Evolutionary conservation across 2,113 vertebrate genomes (phyloP), one percentile per base, ranked within the genome.

Genomic region (Harpagus bidentatus): DNA sequence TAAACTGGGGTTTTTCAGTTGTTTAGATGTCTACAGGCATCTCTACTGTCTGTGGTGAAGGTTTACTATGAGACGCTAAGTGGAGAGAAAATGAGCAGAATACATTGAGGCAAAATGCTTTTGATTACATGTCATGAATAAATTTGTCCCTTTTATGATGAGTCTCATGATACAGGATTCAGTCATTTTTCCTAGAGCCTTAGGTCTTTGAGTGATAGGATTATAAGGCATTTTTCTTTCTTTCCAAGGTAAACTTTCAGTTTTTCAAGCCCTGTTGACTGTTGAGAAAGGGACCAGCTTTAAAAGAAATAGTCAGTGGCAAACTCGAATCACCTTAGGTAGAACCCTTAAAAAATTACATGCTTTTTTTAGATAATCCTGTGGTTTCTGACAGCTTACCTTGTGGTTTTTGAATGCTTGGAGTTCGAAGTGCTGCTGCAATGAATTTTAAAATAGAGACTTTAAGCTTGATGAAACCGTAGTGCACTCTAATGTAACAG

Each of bases 311-410:
- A 76, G 58, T 29, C 36, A 69, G 19, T 56, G 86, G 53, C 34
- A 94, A 91, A 90, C 80, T 85, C 67, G 79, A 93, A 84, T 59
- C 34, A 87, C 70, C 34, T 79, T 40, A 63, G 28, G 62, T 28
- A 76, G 43, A 90, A 89, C 85, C 63, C 61, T 90, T 69, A 34
- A 74, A 78, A 93, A 76, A 72, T 65, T 17, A 65, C 43, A 74
- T 22, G 28, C 21, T 71, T 63, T 74, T 85, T 91, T 74, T 43
- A 56, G 17, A 52, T 74, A 84, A 86, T 62, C 40, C 61, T 79
- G 56, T 72, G 80, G 81, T 86, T 93, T 88, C 77, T 94, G 65
- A 89, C 52, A 84, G 82, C 48, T 95, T 91, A 93, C 88, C 91
- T 79, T 70, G 43, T 91, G 83, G 65, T 42, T 94, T 95, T 59